Conservation (phyloP, 2,888 invertebrate genomes). For the Melieria omissa region DNA sequence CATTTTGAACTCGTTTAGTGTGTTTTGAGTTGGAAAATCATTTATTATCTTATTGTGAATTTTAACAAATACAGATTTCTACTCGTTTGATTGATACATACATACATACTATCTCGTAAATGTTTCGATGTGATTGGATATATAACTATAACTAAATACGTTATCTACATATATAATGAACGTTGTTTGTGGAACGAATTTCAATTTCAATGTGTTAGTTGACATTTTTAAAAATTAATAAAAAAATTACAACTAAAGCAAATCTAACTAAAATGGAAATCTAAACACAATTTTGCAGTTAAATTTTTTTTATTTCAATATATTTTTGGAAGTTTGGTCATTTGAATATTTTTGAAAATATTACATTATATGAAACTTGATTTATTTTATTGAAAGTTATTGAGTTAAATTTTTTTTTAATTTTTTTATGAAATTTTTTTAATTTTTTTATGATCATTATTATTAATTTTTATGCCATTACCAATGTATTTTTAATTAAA, state of each 20-base stretch:
- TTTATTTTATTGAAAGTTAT: not conserved
- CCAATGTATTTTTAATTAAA: not conserved
- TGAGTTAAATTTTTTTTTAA: not conserved
- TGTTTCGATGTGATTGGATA: slow-evolving; percentile 18
- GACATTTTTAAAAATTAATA: too few relatives aligned
- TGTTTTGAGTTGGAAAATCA: slow-evolving; percentile 31
- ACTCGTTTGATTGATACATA: not conserved
- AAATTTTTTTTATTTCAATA: too few relatives aligned
- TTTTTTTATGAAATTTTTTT: not conserved
- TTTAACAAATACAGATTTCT: not conserved
- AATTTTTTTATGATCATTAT: not conserved
- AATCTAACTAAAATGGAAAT: too few relatives aligned
- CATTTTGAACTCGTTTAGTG: slow-evolving; percentile 28
- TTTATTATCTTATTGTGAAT: not conserved
- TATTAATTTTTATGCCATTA: not conserved
- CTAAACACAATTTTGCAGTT: too few relatives aligned
- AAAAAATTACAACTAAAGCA: too few relatives aligned
- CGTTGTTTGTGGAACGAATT: too few relatives aligned
- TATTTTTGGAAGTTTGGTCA: too few relatives aligned
- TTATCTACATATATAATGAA: too few relatives aligned
- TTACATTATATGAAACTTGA: not conserved
- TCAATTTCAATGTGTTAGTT: too few relatives aligned
- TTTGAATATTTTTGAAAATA: not conserved
- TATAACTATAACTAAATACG: not conserved
- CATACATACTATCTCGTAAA: not conserved